These are phyloP conservation scores for Holocentrus rufus DNA, from an alignment of 2,797 vertebrate genomes.

Conservation along the genomic window DNA sequence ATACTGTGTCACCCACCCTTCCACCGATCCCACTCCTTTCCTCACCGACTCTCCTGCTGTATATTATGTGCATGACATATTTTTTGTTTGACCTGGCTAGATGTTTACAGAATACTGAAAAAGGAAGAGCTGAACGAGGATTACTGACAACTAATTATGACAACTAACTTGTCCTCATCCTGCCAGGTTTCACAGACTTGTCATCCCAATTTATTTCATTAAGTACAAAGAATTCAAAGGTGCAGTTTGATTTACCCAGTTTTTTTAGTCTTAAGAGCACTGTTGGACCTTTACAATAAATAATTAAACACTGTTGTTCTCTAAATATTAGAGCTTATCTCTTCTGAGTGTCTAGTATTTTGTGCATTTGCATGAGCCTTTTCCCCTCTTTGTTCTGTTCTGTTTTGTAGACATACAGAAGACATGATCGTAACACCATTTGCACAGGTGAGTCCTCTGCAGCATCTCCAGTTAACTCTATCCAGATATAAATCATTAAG, in stretches of 20 bases:
- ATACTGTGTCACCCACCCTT: conserved; percentile 25
- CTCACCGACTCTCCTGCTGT: conserved; percentile 32
- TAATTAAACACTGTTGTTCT: neutral
- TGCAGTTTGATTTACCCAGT: conserved; percentile 9
- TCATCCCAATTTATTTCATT: neutral
- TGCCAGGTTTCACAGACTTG: no score
- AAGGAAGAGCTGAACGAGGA: neutral
- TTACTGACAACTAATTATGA: neutral
- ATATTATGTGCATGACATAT: conserved; percentile 49
- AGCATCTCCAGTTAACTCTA: neutral
- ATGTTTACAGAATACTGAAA: conserved; percentile 14
- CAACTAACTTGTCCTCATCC: neutral
- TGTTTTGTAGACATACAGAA: conserved; percentile 89
- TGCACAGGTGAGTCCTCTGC: conserved; percentile 87
- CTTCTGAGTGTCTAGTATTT: conserved; percentile 15
- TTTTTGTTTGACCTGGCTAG: neutral
- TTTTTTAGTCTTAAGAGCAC: neutral
- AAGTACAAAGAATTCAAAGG: neutral
- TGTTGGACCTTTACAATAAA: neutral
- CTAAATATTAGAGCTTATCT: neutral
- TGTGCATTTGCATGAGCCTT: conserved; percentile 3
- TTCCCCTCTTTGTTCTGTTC: conserved; percentile 33
- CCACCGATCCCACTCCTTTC: conserved; percentile 43
- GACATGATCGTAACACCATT: conserved; percentile 97
- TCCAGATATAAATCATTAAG: neutral